A percentile compares a stretch with the other conserved stretches of the same genome.
Evolutionary conservation across 2,797 vertebrate species (phyloP).

Genomic region (Enteromius afrohamiltoni): DNA sequence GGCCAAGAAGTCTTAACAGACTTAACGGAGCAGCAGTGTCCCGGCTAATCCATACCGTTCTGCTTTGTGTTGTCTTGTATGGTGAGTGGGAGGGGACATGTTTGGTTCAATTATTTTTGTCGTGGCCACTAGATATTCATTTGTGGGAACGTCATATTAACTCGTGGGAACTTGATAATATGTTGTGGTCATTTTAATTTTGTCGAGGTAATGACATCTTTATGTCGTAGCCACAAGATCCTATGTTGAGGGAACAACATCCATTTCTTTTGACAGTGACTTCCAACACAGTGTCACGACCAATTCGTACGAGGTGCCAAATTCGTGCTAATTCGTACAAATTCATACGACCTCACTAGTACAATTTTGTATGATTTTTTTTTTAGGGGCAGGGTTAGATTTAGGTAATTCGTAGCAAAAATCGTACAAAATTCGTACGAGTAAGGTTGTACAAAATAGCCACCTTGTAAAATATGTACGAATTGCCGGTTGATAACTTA

Average conservation of each 20-base stretch:
- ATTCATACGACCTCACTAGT: too few relatives aligned
- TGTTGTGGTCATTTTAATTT: background rate
- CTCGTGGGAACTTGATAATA: background rate
- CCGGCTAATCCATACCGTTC: background rate
- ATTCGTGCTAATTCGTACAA: too few relatives aligned
- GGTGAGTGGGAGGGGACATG: background rate
- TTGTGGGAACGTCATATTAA: background rate
- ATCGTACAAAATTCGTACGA: too few relatives aligned
- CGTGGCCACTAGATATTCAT: background rate
- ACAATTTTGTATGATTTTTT: too few relatives aligned
- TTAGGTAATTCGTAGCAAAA: too few relatives aligned
- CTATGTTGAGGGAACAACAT: background rate
- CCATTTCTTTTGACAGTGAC: background rate
- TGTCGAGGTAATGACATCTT: background rate
- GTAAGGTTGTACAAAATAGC: too few relatives aligned
- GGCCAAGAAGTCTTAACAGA: background rate
- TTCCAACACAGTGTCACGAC: background rate
- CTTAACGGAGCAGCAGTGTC: constrained; percentile 17
- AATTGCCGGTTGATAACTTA: too few relatives aligned
- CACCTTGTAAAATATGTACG: too few relatives aligned
- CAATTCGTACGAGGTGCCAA: too few relatives aligned
- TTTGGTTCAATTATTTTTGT: background rate
- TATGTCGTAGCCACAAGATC: background rate
- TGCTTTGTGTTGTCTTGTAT: background rate
- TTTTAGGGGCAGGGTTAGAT: too few relatives aligned